Evolutionary conservation across 2,797 vertebrate genomes (phyloP).

Genomic region (Cyclopterus lumpus): DNA sequence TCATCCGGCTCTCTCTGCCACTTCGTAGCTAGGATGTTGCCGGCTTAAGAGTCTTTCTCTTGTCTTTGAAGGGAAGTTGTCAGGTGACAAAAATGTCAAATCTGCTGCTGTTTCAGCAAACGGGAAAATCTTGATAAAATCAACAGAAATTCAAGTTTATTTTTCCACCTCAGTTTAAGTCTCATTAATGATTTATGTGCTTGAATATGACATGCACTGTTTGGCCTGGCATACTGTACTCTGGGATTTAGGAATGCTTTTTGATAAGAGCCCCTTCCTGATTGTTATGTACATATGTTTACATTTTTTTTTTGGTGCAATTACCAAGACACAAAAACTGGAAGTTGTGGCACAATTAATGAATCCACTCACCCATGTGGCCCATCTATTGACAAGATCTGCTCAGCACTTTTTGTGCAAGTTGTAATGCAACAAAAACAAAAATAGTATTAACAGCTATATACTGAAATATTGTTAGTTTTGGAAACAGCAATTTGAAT

Average conservation of each 20-base stretch:
- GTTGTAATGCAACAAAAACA: too few species aligned
- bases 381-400: too few species aligned
- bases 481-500: background rate
- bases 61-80: conserved; percentile 50
- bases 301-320: too few species aligned
- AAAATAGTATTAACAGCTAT: background rate
- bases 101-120: conserved; percentile 50
- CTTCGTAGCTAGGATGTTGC: conserved; percentile 31
- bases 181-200: background rate
- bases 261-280: background rate
- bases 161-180: conserved; percentile 1
- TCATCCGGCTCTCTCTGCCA: conserved; percentile 49
- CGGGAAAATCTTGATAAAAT: conserved; percentile 32
- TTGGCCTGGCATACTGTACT: background rate
- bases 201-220: background rate
- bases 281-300: background rate
- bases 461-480: background rate
- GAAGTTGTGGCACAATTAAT: too few species aligned
- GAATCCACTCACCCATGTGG: too few species aligned
- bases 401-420: too few species aligned
- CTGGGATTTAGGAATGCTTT: background rate
- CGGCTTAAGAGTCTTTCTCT: conserved; percentile 37
- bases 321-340: too few species aligned
- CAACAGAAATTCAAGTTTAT: conserved; percentile 15
- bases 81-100: conserved; percentile 31